Percentiles rank a stretch among this genome's conserved stretches.
These are phyloP conservation scores for Nemapogon koenigi DNA, from an alignment of 2,888 invertebrate species.

Conservation along the genomic window DNA sequence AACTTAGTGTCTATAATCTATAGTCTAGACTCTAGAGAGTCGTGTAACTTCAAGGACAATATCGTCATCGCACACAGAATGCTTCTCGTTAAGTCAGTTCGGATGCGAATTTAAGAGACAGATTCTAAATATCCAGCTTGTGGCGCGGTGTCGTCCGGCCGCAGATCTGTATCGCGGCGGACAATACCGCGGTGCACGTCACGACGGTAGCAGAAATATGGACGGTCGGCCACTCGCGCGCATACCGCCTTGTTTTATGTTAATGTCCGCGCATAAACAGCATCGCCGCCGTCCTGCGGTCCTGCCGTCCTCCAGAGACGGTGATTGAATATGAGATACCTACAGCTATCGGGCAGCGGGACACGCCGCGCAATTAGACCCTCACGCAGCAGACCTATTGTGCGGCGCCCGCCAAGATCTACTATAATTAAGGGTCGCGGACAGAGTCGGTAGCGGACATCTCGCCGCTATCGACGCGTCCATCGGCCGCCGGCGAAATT, in stretches of 20 bases:
- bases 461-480: conserved; percentile 41
- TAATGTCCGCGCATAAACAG: conserved; percentile 48
- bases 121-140: conserved; percentile 60
- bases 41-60: too few species aligned
- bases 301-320: conserved; percentile 21
- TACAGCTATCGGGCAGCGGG: conserved; percentile 6
- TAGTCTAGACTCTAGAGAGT: too few species aligned
- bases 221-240: conserved; percentile 33
- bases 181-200: conserved; percentile 55
- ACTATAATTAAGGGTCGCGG: conserved; percentile 23
- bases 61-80: conserved; percentile 48
- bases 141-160: conserved; percentile 43
- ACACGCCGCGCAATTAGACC: neutral
- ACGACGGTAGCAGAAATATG: conserved; percentile 59
- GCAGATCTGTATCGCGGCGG: conserved; percentile 56
- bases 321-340: conserved; percentile 51
- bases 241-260: conserved; percentile 58
- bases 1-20: too few species aligned
- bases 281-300: conserved; percentile 30
- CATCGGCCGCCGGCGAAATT: conserved; percentile 50
- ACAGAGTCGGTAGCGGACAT: conserved; percentile 21
- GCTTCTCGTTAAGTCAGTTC: conserved; percentile 54
- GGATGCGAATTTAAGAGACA: conserved; percentile 52
- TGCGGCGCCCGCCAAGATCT: conserved; percentile 16
- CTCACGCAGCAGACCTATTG: conserved; percentile 12